Evolutionary conservation across 1,140 invertebrate species (phyloP), one percentile per base, ranked within the genome.

Genomic region (Anagrus nilaparvatae): DNA sequence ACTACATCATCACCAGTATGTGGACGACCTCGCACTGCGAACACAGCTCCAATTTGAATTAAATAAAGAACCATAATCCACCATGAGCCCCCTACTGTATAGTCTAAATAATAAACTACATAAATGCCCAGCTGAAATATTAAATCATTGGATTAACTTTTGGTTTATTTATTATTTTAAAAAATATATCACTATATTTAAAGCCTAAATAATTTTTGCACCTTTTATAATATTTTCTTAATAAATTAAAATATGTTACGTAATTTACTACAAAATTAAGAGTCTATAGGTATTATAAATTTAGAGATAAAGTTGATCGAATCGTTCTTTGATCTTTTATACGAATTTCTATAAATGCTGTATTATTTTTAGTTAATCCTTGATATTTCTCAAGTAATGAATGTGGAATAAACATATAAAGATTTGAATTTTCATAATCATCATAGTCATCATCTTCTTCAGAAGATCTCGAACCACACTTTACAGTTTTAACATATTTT

Each of bases 101-200:
- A 86, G 59, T 92, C 89, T 53, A 90, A 60, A 56, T 87, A 88
- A 57, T 91, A 88, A 0, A 90, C 74, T 4, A 89, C 76, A 43
- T 78, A 79, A 40, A 90, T 82, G n/a, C 87, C 87, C 53, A 83
- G 70, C 83, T 87, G 62, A 10, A 67, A 71, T 21, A 33, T 25
- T 29, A 7, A 14, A 10, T 38, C 4, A 25, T 38, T 20, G 10
- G 4, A 23, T 25, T 14, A 8, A 23, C 4, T 23, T 12, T 17
- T 21, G 16, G 6, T 16, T 34, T 1, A 5, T 34, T 34, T 21
- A 6, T 34, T 34, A 34, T 8, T 7, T 7, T n/a, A n/a, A n/a
- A n/a, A n/a, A n/a, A n/a, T n/a, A n/a, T n/a, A n/a, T n/a, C n/a
- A n/a, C n/a, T n/a, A n/a, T n/a, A n/a, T n/a, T n/a, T n/a, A n/a